Percentiles rank a stretch among this genome's conserved stretches.
Evolutionary conservation across 2,113 vertebrate species (phyloP).

Genomic region (Corythaeola cristata): DNA sequence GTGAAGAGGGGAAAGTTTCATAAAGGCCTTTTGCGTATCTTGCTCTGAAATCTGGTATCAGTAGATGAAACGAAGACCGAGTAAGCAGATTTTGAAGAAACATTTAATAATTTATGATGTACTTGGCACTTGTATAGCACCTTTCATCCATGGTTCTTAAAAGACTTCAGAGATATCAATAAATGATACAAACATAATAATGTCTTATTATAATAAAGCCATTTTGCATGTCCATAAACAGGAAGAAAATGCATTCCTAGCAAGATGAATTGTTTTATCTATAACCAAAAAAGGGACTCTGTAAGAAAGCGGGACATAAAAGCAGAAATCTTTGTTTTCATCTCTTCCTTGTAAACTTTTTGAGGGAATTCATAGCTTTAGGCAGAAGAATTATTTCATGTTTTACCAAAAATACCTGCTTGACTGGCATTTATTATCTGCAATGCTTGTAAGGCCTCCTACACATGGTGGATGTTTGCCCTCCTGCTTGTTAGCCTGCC

Average conservation of each 20-base stretch:
- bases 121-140: background rate
- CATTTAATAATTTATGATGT: constrained; percentile 22
- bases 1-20: background rate
- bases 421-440: background rate
- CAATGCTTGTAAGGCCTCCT: background rate
- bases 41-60: background rate
- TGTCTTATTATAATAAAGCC: background rate
- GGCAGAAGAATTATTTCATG: background rate
- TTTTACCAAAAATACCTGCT: background rate
- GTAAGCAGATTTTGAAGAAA: constrained; percentile 9
- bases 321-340: background rate
- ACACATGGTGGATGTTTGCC: background rate
- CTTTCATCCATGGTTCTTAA: constrained; percentile 34
- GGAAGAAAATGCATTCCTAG: background rate
- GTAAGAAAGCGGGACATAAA: background rate
- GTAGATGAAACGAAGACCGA: background rate
- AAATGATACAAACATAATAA: constrained; percentile 2
- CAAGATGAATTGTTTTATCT: background rate
- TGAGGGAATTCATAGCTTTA: background rate
- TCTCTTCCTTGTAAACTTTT: background rate
- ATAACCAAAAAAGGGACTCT: background rate
- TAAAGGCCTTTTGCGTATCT: background rate
- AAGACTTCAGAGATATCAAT: constrained; percentile 34
- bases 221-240: constrained; percentile 2
- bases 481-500: background rate